Evolutionary conservation across 2,113 vertebrate genomes (phyloP).

Genomic region (Corvus cornix): DNA sequence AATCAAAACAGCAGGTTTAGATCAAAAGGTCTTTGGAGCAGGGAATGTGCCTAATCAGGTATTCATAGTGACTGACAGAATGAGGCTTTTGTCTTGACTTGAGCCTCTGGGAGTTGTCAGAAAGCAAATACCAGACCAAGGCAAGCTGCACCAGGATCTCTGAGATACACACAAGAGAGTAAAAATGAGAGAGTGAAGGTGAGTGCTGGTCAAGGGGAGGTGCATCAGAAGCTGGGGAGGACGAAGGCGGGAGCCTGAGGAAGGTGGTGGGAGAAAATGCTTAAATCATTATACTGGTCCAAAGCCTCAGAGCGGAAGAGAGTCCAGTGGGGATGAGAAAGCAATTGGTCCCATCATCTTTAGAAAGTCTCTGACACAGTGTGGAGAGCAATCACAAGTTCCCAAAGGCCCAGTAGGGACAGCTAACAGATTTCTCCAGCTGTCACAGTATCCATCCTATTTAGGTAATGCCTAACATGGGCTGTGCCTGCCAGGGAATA

Average conservation of each 20-base stretch:
- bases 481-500: not conserved
- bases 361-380: not conserved
- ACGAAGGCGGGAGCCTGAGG: not conserved
- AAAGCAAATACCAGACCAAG: not conserved
- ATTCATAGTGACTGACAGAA: slow-evolving; percentile 12
- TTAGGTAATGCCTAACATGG: not conserved
- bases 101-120: not conserved
- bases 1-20: not conserved
- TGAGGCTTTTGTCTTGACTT: slow-evolving; percentile 20
- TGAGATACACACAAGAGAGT: not conserved
- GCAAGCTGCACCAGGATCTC: not conserved
- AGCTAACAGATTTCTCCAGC: not conserved
- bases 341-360: not conserved
- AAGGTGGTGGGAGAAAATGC: not conserved
- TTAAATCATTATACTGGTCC: not conserved
- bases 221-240: rapidly evolving
- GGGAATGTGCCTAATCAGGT: not conserved
- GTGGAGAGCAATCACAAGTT: not conserved
- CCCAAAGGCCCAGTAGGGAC: not conserved
- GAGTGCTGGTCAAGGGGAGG: not conserved
- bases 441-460: not conserved
- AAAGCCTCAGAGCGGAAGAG: not conserved
- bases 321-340: not conserved
- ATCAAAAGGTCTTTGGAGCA: slow-evolving; percentile 2
- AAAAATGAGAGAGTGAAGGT: not conserved